Base-by-base conservation (phyloP, 2,888 invertebrate species). In the Drosophila yooni region DNA sequence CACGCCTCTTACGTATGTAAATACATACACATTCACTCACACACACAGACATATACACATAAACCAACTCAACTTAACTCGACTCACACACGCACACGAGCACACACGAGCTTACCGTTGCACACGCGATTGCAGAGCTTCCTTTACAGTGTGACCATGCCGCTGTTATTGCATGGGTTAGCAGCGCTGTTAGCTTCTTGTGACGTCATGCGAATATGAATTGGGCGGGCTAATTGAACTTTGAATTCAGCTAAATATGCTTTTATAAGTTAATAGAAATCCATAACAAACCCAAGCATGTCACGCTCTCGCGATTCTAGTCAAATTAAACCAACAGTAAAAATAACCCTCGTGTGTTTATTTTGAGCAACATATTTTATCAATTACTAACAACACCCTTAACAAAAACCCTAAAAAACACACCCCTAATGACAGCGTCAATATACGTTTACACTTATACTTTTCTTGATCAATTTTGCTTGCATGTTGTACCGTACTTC, bases 381-480 rank as follows among this genome's bases (percentile, higher is more conserved):
- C 53, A 74, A 57, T 57, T 60, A 21, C 21, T 21, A 74, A 63
- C 40, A 33, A 62, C 34, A 52, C 38, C 50, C 61, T 25, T 43
- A 43, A 4, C n/a, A 13, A 33, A 53, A 48, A 60, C 52, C 48
- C 43, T 33, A 34, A 27, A 40, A 21, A 7, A 64, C 54, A 48
- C 59, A 56, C 54, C 70, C 65, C 31, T 59, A 75, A 75, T 66
- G 54, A 59, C 36, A 31, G 51, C 50, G 59, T 63, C 59, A 66
- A 57, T 53, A 36, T 51, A 46, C 15, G 15, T 46, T 25, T 46
- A 46, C 59, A 53, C 48, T 29, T 33, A 43, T 33, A 38, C 46
- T 25, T 29, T 25, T 57, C 52, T 36, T 36, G 27, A 56, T 56
- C 11, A 53, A 38, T 36, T 43, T 61, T 31, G 38, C 18, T 71